These are phyloP conservation scores for Nomada lathburiana DNA, from an alignment of 2,888 invertebrate genomes.

Conservation along the genomic window DNA sequence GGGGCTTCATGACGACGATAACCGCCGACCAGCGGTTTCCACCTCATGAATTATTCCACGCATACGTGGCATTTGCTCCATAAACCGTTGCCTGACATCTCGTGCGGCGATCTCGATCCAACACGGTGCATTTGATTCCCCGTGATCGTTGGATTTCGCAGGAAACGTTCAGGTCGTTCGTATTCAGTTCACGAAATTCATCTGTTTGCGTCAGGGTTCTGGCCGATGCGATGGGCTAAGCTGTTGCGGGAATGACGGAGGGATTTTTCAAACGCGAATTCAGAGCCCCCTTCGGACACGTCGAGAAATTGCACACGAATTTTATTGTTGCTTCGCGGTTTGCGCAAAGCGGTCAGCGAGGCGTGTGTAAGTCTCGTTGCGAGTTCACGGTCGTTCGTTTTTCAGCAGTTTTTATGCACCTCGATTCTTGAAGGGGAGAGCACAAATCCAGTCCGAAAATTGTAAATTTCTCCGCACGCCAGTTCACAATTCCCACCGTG, in stretches of 20 bases:
- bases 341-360: neutral
- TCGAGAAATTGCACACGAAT: no score
- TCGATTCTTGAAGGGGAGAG: neutral
- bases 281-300: no score
- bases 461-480: slow-evolving; percentile 4
- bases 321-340: no score
- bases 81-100: slow-evolving; percentile 46
- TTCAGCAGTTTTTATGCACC: neutral
- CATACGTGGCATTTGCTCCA: slow-evolving; percentile 56
- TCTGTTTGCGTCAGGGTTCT: slow-evolving; percentile 1
- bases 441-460: neutral
- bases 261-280: slow-evolving; percentile 5
- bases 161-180: neutral
- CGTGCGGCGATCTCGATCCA: slow-evolving; percentile 51
- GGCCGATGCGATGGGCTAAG: neutral
- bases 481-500: no score
- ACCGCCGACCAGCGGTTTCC: slow-evolving; percentile 54
- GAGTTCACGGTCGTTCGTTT: no score
- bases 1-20: slow-evolving; percentile 39
- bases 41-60: slow-evolving; percentile 70
- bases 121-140: slow-evolving; percentile 22
- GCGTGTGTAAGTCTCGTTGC: no score
- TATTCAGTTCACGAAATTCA: slow-evolving; percentile 32
- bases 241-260: neutral
- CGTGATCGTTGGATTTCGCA: slow-evolving; percentile 23